Percentiles rank a stretch among this genome's conserved stretches.
Conservation (phyloP, 2,888 invertebrate genomes). For the Agonopterix subpropinquella region DNA sequence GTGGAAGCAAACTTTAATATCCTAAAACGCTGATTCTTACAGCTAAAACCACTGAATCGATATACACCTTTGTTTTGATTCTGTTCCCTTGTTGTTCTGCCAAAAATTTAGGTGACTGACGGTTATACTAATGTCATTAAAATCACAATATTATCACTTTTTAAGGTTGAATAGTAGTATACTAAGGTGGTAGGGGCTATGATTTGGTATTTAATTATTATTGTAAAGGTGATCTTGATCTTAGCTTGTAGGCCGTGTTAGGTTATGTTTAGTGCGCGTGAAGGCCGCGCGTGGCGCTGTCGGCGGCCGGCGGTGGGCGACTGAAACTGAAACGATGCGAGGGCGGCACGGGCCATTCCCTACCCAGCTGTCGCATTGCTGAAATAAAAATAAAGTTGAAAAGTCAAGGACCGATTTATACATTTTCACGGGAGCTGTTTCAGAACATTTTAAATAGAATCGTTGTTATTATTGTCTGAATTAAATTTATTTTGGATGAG, state of each 20-base stretch:
- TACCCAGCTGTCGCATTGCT: too few species aligned
- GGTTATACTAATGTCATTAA: background rate
- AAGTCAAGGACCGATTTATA: too few species aligned
- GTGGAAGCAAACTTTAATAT: too few species aligned
- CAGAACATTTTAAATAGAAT: too few species aligned
- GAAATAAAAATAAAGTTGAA: too few species aligned
- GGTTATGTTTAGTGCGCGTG: slow-evolving; percentile 54
- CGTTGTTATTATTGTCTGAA: too few species aligned
- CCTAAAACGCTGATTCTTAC: slow-evolving; percentile 11
- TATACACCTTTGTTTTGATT: slow-evolving; percentile 63
- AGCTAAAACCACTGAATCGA: slow-evolving; percentile 52
- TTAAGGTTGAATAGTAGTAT: background rate
- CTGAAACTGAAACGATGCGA: slow-evolving; percentile 11
- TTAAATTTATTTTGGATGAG: too few species aligned
- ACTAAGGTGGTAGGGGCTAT: background rate
- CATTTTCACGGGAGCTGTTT: too few species aligned
- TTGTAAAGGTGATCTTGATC: slow-evolving; percentile 1
- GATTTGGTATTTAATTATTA: background rate
- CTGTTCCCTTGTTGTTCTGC: slow-evolving; percentile 26
- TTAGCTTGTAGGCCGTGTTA: slow-evolving; percentile 11
- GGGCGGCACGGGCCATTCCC: slow-evolving; percentile 40
- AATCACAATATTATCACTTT: background rate
- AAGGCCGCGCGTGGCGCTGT: slow-evolving; percentile 55
- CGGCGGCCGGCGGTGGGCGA: slow-evolving; percentile 43
- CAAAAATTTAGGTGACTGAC: slow-evolving; percentile 12